A percentile compares a stretch with the other conserved stretches of the same genome.
Conservation (phyloP, 2,888 invertebrate species). For the Thecophora atra region DNA sequence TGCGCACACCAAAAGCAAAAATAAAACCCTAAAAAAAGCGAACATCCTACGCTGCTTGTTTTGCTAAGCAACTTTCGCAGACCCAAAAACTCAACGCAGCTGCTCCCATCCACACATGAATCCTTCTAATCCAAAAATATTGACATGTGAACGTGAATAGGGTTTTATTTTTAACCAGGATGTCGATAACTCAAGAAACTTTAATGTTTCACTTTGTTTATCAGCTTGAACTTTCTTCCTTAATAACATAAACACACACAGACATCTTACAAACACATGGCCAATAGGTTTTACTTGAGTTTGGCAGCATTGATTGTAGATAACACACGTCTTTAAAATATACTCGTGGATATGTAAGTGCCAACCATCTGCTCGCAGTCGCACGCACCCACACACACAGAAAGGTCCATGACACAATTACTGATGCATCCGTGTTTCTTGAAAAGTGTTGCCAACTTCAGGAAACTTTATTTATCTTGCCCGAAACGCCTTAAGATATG, state of each 20-base stretch:
- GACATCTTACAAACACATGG: background rate
- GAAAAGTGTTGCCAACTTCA: slow-evolving; percentile 10
- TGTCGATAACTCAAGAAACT: too few species aligned
- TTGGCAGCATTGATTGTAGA: background rate
- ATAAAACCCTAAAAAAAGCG: too few species aligned
- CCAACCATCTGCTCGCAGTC: too few species aligned
- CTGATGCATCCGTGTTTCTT: background rate
- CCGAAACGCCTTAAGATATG: slow-evolving; percentile 1
- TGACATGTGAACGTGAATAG: too few species aligned
- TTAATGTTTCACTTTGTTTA: background rate
- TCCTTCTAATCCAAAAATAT: too few species aligned
- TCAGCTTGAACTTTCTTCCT: background rate
- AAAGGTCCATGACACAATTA: slow-evolving; percentile 23
- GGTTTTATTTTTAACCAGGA: too few species aligned
- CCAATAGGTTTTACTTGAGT: background rate
- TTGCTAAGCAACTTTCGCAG: too few species aligned
- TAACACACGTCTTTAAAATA: slow-evolving; percentile 3
- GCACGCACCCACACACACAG: too few species aligned
- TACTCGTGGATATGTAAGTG: background rate
- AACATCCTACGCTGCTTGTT: too few species aligned
- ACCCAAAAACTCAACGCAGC: too few species aligned
- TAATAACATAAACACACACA: background rate
- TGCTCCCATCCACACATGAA: too few species aligned
- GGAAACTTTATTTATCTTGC: background rate
- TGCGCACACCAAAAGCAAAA: too few species aligned